These are phyloP conservation scores for Tupaia chinensis DNA, from an alignment of 2,113 vertebrate genomes.

Conservation along the genomic window DNA sequence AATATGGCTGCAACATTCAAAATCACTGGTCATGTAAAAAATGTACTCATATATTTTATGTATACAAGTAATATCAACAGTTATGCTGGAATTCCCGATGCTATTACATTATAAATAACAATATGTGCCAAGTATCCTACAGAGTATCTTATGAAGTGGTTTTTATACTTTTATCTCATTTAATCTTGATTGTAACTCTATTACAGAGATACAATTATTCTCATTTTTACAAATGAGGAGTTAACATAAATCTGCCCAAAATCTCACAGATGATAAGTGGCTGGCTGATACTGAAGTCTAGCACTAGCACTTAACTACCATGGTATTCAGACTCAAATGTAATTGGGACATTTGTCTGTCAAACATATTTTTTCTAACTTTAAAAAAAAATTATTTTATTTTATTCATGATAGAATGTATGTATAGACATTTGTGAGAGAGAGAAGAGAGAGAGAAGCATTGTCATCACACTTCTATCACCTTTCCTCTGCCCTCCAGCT, in stretches of 20 bases:
- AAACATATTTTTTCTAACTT: not conserved
- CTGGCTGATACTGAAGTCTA: not conserved
- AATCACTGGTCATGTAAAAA: constrained; percentile 12
- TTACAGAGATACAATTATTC: not conserved
- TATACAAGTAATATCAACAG: not conserved
- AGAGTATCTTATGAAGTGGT: not conserved
- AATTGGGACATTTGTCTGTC: not conserved
- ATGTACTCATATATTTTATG: not conserved
- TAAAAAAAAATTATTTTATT: too few species aligned
- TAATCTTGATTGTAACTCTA: not conserved
- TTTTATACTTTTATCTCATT: not conserved
- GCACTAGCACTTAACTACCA: not conserved
- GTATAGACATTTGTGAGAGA: too few species aligned
- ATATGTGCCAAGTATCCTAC: not conserved
- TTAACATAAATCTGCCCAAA: not conserved
- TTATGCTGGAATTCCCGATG: not conserved
- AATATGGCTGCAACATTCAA: not conserved
- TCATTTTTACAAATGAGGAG: not conserved
- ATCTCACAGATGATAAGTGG: not conserved
- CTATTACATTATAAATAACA: not conserved
- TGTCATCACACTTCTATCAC: too few species aligned
- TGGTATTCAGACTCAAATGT: not conserved
- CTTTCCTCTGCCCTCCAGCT: too few species aligned
- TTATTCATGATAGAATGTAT: too few species aligned
- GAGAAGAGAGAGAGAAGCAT: too few species aligned